These are phyloP conservation scores for Redunca redunca DNA, from an alignment of 2,113 vertebrate species.

Conservation along the genomic window DNA sequence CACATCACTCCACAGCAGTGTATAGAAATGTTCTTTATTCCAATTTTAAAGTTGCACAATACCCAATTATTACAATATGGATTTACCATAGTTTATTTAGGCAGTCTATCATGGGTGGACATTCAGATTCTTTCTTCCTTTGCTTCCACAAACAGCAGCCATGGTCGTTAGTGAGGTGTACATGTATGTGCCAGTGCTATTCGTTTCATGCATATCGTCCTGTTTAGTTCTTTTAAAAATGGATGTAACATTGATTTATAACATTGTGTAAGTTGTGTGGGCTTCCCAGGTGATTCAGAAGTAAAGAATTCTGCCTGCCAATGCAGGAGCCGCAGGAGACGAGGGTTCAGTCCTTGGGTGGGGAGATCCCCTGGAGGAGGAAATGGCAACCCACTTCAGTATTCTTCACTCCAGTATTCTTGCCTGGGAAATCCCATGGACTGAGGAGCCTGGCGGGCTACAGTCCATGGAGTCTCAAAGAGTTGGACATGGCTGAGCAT, in stretches of 20 bases:
- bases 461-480: not conserved
- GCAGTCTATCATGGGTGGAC: not conserved
- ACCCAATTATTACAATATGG: not conserved
- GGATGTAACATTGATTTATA: not conserved
- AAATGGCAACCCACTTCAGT: not conserved
- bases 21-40: not conserved
- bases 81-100: not conserved
- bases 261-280: not conserved
- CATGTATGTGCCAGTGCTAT: no score
- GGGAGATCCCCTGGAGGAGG: not conserved
- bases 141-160: not conserved
- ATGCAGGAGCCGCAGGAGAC: not conserved
- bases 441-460: not conserved
- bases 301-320: not conserved
- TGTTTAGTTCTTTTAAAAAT: not conserved
- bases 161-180: rapidly evolving
- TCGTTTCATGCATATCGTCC: not conserved
- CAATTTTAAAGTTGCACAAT: not conserved
- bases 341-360: not conserved
- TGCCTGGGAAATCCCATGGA: not conserved
- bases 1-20: not conserved
- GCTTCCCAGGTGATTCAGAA: not conserved
- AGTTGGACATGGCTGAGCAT: not conserved
- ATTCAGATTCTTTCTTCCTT: not conserved
- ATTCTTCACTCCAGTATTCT: not conserved